Evolutionary conservation across 2,113 vertebrate genomes (phyloP).

Genomic region (Nannospalax galili): DNA sequence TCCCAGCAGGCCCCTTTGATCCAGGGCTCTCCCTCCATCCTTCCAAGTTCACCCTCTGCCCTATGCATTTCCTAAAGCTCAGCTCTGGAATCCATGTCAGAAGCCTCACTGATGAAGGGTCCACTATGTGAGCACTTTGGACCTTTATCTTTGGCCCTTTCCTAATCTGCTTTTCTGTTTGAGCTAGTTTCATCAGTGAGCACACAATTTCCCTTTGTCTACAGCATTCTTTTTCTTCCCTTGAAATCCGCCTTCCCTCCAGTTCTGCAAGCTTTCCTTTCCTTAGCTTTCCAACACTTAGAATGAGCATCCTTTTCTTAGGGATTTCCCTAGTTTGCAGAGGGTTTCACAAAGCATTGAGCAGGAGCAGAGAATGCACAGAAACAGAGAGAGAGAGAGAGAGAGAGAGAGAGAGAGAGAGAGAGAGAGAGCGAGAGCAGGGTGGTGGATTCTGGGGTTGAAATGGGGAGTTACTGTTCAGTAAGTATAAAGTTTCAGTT

Average conservation of each 20-base stretch:
- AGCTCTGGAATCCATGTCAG: not conserved
- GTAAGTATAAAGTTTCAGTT: not conserved
- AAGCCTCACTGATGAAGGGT: not conserved
- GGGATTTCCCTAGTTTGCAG: not conserved
- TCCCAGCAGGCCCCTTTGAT: not conserved
- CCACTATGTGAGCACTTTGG: accelerated
- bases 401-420: no score
- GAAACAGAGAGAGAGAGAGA: not conserved
- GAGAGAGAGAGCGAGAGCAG: no score
- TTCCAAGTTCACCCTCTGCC: not conserved
- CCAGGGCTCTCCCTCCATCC: not conserved
- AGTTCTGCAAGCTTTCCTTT: not conserved
- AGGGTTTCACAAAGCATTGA: not conserved
- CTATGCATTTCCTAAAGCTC: not conserved
- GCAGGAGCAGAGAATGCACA: not conserved
- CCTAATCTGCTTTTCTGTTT: not conserved
- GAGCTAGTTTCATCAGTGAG: not conserved
- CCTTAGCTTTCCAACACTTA: not conserved
- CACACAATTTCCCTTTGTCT: not conserved
- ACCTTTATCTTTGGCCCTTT: not conserved
- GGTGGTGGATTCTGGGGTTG: not conserved
- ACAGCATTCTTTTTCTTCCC: not conserved
- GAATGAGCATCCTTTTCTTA: not conserved
- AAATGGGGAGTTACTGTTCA: not conserved
- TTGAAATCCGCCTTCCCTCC: not conserved